phyloP scores from a whole-genome alignment of 2,113 vertebrate genomes.

The Stegastes partitus region DNA sequence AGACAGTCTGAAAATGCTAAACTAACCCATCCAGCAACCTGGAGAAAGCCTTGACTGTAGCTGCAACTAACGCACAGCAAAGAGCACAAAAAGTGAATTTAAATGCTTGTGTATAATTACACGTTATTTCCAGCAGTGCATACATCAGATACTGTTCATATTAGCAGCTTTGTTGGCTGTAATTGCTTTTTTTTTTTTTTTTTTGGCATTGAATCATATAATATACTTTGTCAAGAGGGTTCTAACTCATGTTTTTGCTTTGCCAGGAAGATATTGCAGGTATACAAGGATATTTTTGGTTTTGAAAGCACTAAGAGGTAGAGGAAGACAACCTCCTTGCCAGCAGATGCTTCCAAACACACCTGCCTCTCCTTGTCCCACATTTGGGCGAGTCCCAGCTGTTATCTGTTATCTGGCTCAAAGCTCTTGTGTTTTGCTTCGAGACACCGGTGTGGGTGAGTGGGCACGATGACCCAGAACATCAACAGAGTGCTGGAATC shows the following conservation, averaged over 20 bases:
- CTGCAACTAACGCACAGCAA: too few species aligned
- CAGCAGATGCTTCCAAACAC: slow-evolving; percentile 7
- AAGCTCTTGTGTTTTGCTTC: slow-evolving; percentile 20
- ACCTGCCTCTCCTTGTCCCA: slow-evolving; percentile 11
- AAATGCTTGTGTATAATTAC: background rate
- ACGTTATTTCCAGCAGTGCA: background rate
- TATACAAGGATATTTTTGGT: slow-evolving; percentile 1
- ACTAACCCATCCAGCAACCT: too few species aligned
- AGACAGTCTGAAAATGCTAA: too few species aligned
- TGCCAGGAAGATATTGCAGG: background rate
- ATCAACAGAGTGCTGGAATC: slow-evolving; percentile 18
- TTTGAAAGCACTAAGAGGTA: background rate
- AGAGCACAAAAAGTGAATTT: too few species aligned
- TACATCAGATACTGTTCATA: background rate
- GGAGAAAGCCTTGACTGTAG: too few species aligned
- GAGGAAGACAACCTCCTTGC: background rate
- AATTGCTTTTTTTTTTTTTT: background rate
- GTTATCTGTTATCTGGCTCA: slow-evolving; percentile 3
- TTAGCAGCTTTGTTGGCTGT: background rate
- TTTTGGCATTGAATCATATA: too few species aligned
- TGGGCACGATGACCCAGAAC: slow-evolving; percentile 19
- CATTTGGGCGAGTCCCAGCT: slow-evolving; percentile 14
- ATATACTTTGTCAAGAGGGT: background rate
- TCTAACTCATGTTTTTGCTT: background rate
- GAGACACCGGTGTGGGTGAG: background rate